Evolutionary conservation across 2,797 vertebrate genomes (phyloP).

Genomic region (Syngnathus acus): DNA sequence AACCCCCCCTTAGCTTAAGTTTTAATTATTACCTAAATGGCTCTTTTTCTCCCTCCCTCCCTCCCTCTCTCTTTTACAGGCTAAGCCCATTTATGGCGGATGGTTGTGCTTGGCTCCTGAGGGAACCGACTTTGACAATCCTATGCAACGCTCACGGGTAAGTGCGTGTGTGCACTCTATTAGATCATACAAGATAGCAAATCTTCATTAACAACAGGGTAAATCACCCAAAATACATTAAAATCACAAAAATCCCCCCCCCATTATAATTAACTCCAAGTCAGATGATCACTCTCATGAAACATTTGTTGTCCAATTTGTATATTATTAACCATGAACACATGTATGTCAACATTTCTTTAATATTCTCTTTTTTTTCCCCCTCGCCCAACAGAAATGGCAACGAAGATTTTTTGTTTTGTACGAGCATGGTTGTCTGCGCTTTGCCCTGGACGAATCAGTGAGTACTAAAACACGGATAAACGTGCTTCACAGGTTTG

Average conservation of each 20-base stretch:
- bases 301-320: too few relatives aligned
- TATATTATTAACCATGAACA: too few relatives aligned
- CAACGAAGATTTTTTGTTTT: constrained; percentile 78
- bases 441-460: constrained; percentile 77
- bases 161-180: constrained; percentile 32
- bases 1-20: constrained; percentile 27
- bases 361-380: constrained; percentile 5
- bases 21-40: constrained; percentile 64
- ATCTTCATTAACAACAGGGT: background rate
- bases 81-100: constrained; percentile 80
- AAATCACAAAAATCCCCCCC: too few relatives aligned
- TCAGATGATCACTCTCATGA: background rate
- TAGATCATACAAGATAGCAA: background rate
- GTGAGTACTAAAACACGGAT: constrained; percentile 48
- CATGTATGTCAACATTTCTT: background rate
- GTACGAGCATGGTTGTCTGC: constrained; percentile 77
- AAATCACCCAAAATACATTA: background rate
- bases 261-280: background rate
- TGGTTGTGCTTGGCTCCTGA: constrained; percentile 81
- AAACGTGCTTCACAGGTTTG: constrained; percentile 18
- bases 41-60: constrained; percentile 16
- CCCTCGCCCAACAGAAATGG: constrained; percentile 69
- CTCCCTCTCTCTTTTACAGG: constrained; percentile 61
- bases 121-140: constrained; percentile 81
- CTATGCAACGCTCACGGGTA: constrained; percentile 79